Evolutionary conservation across 1,140 invertebrate genomes (phyloP), one percentile per base, ranked within the genome.

Genomic region (Papilio dardanus): DNA sequence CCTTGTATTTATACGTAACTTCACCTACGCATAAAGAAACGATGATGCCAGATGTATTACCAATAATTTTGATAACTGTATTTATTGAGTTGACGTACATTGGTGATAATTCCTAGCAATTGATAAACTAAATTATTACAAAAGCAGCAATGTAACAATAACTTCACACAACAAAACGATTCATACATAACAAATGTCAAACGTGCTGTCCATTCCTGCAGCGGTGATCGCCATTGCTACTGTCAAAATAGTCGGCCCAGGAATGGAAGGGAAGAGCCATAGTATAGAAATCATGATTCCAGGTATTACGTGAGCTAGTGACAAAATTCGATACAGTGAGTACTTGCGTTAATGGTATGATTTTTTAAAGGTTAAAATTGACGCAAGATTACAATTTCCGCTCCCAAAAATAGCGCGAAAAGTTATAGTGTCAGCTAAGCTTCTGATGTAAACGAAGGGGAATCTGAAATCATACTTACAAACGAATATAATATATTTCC

Each of bases 11-110:
- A 50, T 84, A 77, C 28, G 85, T 88, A 4, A 90, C 86, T 78
- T 85, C 81, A 71, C 90, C 90, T 12, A 92, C 90, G 75, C 88
- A 79, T 21, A 89, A 76, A 1, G 90, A 84, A 33, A 92, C 74
- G 31, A 93, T 86, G n/a, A 93, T 89, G 74, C 91, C 91, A 8
- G 90, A 85, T 7, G 85, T 79, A 58, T 91, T 90, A 16, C 90
- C 90, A 66, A 93, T 88, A 21, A 93, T 93, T 81, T 92, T 92
- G 6, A 93, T 91, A 5, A 93, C 84, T 31, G 91, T 92, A 65
- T 87, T 85, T 24, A 93, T 77, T 14, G 89, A 86, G 77, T 89
- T 93, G 10, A 85, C 82, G 67, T 85, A 93, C 50, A 80, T 89
- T 28, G 90, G 89, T 0, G 91, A 84, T 37, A 93, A 62, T 65